Conservation (phyloP, 2,113 vertebrate genomes). For the Podarcis muralis region DNA sequence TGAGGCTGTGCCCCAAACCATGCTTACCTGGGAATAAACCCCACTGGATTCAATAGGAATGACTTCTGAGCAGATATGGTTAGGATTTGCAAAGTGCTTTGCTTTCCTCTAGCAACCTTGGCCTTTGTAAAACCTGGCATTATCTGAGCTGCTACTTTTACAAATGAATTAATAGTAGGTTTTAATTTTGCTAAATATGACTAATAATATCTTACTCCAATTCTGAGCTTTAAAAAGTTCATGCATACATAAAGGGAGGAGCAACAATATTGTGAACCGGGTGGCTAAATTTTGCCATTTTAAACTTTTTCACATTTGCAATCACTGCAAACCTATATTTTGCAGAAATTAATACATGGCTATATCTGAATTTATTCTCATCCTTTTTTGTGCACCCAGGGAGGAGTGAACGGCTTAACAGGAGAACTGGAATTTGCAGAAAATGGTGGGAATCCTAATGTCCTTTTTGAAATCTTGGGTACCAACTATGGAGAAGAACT, state of each 20-base stretch:
- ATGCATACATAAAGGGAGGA: neutral
- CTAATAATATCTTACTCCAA: neutral
- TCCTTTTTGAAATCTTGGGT: conserved; percentile 96
- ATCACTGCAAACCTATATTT: neutral
- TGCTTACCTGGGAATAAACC: too few relatives aligned
- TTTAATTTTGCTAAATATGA: neutral
- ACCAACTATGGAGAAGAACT: conserved; percentile 98
- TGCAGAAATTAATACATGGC: neutral
- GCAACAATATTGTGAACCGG: neutral
- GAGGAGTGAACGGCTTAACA: conserved; percentile 90
- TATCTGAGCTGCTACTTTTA: neutral
- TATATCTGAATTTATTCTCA: neutral
- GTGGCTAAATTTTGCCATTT: neutral
- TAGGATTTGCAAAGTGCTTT: neutral
- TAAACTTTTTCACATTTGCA: neutral
- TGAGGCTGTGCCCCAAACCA: too few relatives aligned
- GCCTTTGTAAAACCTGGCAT: neutral
- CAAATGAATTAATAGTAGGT: neutral
- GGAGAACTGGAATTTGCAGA: conserved; percentile 94
- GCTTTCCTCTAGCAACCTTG: neutral
- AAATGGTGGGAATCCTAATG: conserved; percentile 94
- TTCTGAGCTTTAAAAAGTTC: neutral
- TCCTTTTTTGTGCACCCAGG: conserved; percentile 71
- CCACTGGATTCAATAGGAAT: too few relatives aligned
- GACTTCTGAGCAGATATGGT: too few relatives aligned